These are phyloP conservation scores for Clusia tigrina DNA, from an alignment of 2,888 invertebrate genomes.

Conservation along the genomic window DNA sequence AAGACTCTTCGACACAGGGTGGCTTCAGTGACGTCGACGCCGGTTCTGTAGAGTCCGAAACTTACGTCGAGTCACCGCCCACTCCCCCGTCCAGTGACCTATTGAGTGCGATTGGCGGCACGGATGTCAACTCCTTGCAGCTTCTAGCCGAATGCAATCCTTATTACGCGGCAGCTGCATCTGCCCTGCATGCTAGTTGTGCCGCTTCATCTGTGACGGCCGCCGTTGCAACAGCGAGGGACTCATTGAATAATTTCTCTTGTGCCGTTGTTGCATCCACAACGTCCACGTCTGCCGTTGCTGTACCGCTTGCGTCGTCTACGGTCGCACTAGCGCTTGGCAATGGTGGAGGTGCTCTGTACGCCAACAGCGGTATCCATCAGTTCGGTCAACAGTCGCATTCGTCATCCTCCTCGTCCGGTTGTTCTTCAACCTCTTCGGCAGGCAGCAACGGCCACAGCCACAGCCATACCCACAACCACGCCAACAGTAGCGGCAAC, in stretches of 20 bases:
- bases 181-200: background rate
- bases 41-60: constrained; percentile 70
- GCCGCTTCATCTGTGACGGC: constrained; percentile 11
- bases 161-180: constrained; percentile 33
- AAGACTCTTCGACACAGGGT: constrained; percentile 73
- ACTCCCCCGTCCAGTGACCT: constrained; percentile 19
- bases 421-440: constrained; percentile 43
- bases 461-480: constrained; percentile 36
- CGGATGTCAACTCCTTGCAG: constrained; percentile 46
- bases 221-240: constrained; percentile 27
- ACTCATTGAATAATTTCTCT: constrained; percentile 21
- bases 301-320: constrained; percentile 31
- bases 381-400: constrained; percentile 52
- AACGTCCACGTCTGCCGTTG: constrained; percentile 25
- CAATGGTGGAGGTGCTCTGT: constrained; percentile 62
- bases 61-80: constrained; percentile 62
- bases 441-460: constrained; percentile 41
- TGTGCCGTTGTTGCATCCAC: constrained; percentile 21
- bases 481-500: constrained; percentile 49
- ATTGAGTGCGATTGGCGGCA: constrained; percentile 24
- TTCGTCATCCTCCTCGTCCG: constrained; percentile 43
- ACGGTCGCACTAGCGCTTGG: constrained; percentile 41
- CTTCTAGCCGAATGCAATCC: constrained; percentile 45
- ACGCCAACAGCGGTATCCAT: constrained; percentile 60
- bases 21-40: constrained; percentile 72